A percentile compares a stretch with the other conserved stretches of the same genome.
Conservation (phyloP, 2,888 invertebrate species). For the Drymonia ruficornis region DNA sequence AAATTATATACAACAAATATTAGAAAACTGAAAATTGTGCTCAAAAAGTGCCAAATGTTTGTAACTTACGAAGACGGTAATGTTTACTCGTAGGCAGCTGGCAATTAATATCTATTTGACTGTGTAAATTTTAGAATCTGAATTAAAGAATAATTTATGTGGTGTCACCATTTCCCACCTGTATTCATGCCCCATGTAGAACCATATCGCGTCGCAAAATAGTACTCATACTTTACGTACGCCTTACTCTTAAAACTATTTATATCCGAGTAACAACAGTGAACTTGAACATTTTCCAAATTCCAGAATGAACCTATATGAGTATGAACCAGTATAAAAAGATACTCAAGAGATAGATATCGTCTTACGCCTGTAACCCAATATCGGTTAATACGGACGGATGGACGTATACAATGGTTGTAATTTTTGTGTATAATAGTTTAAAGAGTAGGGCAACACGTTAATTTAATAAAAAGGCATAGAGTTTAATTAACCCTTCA, state of each 20-base stretch:
- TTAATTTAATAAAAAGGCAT: not conserved
- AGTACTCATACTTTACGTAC: not conserved
- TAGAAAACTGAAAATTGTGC: constrained; percentile 35
- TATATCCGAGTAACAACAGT: not conserved
- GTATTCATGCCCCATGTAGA: constrained; percentile 6
- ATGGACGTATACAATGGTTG: too few relatives aligned
- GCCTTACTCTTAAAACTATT: not conserved
- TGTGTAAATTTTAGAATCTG: constrained; percentile 20
- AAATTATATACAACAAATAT: constrained; percentile 10
- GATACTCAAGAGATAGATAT: too few relatives aligned
- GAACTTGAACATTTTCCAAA: too few relatives aligned
- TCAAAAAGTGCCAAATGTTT: constrained; percentile 53
- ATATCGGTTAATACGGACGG: too few relatives aligned
- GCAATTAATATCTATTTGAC: constrained; percentile 24
- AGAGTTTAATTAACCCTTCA: not conserved
- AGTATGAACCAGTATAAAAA: too few relatives aligned
- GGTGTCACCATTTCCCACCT: constrained; percentile 8
- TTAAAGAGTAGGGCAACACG: not conserved
- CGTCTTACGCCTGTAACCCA: too few relatives aligned
- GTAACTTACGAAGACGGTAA: constrained; percentile 25
- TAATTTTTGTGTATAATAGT: not conserved
- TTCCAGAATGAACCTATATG: too few relatives aligned
- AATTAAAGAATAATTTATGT: constrained; percentile 10
- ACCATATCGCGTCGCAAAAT: not conserved
- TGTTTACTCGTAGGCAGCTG: constrained; percentile 27